Base-by-base conservation (phyloP, 1,140 invertebrate species). In the Portunus trituberculatus region DNA sequence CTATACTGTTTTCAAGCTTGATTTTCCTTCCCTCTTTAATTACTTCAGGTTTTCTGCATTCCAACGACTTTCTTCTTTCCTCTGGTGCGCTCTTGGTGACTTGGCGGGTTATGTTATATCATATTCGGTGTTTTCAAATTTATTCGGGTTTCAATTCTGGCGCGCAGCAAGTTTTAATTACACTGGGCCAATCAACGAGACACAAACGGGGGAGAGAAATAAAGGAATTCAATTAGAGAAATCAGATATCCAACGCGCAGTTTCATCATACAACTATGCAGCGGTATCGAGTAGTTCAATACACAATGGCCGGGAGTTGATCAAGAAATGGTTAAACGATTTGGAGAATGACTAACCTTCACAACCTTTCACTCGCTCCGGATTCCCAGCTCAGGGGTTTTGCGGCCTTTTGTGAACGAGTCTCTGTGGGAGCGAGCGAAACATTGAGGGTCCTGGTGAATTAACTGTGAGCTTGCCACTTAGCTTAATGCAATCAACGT, bases 401-500 rank as follows among this genome's bases (percentile, higher is more conserved):
- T 46, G 91, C 91, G 32, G 39, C 46, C 82, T 83, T 45, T 52
- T 83, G 84, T 91, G 95, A 96, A 82, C 95, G 95, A 94, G 28
- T 12, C 45, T 32, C 46, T 83, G 91, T 90, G 95, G 93, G 89
- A 96, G 84, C 93, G 95, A 96, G 84, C 95, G 95, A 96, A 96
- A 94, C 92, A 59, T 86, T 93, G 83, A 48, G 95, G 95, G 28
- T 46, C 86, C 76, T 82, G 89, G 88, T 94, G 95, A 96, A 96
- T 96, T 96, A 96, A 96, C 95, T 96, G 95, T 93, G 95, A 96
- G 95, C 93, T 93, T 96, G 93, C 93, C 95, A 96, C 95, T 96
- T 96, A 96, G 95, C 95, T 95, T 96, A 96, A 96, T 96, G 95
- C 95, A 96, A 96, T 96, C 95, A 96, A 93, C 95, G 95, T 96